Evolutionary conservation across 2,797 vertebrate species (phyloP).

Genomic region (Sylvilagus floridanus): DNA sequence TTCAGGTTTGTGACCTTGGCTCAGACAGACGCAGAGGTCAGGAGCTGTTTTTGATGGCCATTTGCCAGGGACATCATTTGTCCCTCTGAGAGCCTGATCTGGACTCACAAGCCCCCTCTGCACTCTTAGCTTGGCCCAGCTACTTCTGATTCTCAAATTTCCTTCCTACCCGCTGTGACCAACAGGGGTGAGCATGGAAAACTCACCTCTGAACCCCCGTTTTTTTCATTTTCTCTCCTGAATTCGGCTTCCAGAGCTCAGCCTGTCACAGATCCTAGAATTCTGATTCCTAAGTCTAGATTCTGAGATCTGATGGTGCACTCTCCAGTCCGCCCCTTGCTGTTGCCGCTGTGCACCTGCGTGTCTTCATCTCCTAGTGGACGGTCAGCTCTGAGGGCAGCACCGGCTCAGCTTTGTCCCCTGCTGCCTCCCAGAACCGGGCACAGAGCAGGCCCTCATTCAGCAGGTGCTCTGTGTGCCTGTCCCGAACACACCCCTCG

Average conservation of each 20-base stretch:
- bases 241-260: no score
- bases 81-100: neutral
- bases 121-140: neutral
- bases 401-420: fast-evolving
- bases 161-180: neutral
- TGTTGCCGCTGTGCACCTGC: fast-evolving
- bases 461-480: neutral
- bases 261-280: neutral
- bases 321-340: fast-evolving
- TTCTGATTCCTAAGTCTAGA: neutral
- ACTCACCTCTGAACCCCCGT: neutral
- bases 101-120: neutral
- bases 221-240: neutral
- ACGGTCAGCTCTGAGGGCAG: neutral
- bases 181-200: neutral
- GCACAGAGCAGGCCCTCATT: neutral
- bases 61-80: neutral
- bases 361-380: fast-evolving
- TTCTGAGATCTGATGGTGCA: neutral
- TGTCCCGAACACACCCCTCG: neutral
- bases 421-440: neutral
- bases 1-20: neutral
- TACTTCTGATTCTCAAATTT: neutral
- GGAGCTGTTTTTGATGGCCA: conserved; percentile 29
- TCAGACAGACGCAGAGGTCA: neutral